phyloP scores from a whole-genome alignment of 2,113 vertebrate genomes.

The Propithecus coquereli region DNA sequence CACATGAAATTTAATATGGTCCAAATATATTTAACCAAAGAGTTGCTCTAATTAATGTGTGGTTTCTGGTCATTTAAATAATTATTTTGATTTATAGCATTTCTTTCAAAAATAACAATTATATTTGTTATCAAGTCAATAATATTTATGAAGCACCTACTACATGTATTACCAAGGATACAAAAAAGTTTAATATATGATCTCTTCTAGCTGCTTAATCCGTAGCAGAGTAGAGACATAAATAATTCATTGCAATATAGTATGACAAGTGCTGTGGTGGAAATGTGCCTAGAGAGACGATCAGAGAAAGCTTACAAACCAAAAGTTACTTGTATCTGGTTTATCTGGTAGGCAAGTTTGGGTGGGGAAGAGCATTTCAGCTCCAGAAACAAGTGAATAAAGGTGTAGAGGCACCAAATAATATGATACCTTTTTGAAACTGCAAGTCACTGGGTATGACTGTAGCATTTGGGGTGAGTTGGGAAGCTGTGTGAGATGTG shows the following conservation, averaged over 20 bases:
- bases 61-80: not conserved
- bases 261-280: not conserved
- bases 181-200: not conserved
- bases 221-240: not conserved
- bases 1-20: not conserved
- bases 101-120: not conserved
- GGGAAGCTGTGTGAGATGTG: not conserved
- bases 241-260: not conserved
- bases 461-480: not conserved
- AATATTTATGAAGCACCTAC: not conserved
- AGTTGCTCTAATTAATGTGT: not conserved
- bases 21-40: not conserved
- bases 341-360: not conserved
- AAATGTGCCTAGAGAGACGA: not conserved
- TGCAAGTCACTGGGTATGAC: not conserved
- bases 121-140: not conserved
- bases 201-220: not conserved
- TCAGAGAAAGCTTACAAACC: not conserved
- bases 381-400: not conserved
- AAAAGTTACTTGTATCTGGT: not conserved
- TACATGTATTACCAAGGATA: not conserved
- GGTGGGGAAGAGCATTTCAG: not conserved
- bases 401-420: not conserved
- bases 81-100: not conserved
- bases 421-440: not conserved